Evolutionary conservation across 2,797 vertebrate genomes (phyloP).

Genomic region (Nannoperca australis): DNA sequence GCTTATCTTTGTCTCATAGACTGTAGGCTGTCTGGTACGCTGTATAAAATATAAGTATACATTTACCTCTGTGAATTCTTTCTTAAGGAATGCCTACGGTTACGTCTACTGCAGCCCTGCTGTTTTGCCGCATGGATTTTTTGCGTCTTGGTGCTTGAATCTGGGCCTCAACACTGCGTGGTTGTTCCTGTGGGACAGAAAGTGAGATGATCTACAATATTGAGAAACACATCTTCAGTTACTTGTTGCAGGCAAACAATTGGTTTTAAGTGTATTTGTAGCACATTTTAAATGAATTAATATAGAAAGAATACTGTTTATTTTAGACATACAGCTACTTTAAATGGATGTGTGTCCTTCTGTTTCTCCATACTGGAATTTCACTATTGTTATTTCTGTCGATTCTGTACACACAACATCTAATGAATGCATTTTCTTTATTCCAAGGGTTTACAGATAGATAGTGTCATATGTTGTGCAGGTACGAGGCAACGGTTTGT

Average conservation of each 20-base stretch:
- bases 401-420: background rate
- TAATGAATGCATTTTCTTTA: too few species aligned
- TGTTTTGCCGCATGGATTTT: conserved; percentile 74
- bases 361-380: background rate
- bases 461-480: too few species aligned
- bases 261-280: background rate
- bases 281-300: background rate
- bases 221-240: background rate
- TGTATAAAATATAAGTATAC: background rate
- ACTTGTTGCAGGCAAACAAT: background rate
- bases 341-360: background rate
- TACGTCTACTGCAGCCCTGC: conserved; percentile 79
- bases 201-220: conserved; percentile 24
- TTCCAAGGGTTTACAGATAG: background rate
- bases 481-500: background rate
- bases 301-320: background rate
- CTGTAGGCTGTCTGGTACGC: background rate
- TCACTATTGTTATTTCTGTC: background rate
- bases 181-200: conserved; percentile 80
- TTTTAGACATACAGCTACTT: background rate
- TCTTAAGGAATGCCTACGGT: conserved; percentile 72
- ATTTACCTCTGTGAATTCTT: conserved; percentile 2
- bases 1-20: background rate
- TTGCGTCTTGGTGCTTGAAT: conserved; percentile 75
- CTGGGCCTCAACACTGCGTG: conserved; percentile 60